These are phyloP conservation scores for Brachionichthys hirsutus DNA, from an alignment of 2,113 vertebrate species.

Conservation along the genomic window DNA sequence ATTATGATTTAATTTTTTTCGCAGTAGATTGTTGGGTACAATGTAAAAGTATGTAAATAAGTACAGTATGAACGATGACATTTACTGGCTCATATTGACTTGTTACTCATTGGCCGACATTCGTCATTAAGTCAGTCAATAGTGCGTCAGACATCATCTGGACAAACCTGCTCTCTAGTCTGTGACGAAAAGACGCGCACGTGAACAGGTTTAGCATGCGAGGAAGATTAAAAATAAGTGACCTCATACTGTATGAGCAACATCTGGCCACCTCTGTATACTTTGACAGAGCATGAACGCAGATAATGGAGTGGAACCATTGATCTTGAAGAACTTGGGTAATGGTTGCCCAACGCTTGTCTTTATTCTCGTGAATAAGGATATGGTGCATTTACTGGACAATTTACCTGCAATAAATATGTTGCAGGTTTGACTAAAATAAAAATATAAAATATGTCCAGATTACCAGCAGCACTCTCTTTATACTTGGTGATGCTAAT, in stretches of 20 bases:
- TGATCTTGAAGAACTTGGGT: no score
- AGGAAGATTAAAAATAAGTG: slow-evolving; percentile 56
- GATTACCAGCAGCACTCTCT: slow-evolving; percentile 6
- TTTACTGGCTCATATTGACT: neutral
- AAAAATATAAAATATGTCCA: neutral
- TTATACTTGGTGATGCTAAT: slow-evolving; percentile 18
- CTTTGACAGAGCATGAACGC: no score
- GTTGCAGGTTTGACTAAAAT: neutral
- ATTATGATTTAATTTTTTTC: no score
- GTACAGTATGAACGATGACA: neutral
- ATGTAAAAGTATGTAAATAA: no score
- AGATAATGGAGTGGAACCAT: no score
- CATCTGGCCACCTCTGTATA: no score
- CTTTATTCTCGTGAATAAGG: no score
- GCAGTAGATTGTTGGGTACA: no score
- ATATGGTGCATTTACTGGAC: no score
- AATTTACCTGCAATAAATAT: no score
- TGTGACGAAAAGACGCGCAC: slow-evolving; percentile 25
- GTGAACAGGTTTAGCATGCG: slow-evolving; percentile 27
- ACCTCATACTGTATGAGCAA: slow-evolving; percentile 16
- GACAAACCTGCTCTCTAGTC: slow-evolving; percentile 41
- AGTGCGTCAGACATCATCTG: slow-evolving; percentile 31
- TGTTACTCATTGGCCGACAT: neutral
- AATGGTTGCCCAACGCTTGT: no score
- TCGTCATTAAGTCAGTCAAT: slow-evolving; percentile 15